Percentiles rank a stretch among this genome's conserved stretches.
These are phyloP conservation scores for Aphelenchoides besseyi DNA, from an alignment of 1,140 invertebrate species.

Conservation along the genomic window DNA sequence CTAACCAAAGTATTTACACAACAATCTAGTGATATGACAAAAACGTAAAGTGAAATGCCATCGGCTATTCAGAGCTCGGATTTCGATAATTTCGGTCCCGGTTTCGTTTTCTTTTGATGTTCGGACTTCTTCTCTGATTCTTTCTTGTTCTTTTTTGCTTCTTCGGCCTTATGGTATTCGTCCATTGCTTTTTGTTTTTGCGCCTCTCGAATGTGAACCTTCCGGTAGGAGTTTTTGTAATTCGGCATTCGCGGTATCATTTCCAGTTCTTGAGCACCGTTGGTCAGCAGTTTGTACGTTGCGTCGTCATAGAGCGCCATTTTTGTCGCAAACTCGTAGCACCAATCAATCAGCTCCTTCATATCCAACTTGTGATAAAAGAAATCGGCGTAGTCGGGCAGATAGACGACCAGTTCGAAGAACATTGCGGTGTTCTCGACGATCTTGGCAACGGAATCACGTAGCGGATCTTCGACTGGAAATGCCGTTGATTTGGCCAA, in stretches of 20 bases:
- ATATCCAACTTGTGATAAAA: neutral
- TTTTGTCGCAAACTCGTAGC: constrained; percentile 2
- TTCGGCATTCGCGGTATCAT: neutral
- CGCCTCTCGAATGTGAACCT: neutral
- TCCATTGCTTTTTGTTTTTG: constrained; percentile 6
- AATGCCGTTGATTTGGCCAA: neutral
- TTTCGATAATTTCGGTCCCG: neutral
- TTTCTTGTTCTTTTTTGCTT: constrained; percentile 7
- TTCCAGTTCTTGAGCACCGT: constrained; percentile 5
- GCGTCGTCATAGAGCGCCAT: constrained; percentile 12
- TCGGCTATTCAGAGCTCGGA: neutral
- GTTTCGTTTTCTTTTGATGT: neutral
- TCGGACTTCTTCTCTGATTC: constrained; percentile 1
- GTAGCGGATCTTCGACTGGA: constrained; percentile 14
- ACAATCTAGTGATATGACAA: no score
- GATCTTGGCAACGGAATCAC: constrained; percentile 14
- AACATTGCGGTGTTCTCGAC: constrained; percentile 16
- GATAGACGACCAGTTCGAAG: constrained; percentile 1
- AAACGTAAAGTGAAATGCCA: neutral
- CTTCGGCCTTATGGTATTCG: neutral
- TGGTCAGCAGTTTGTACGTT: neutral
- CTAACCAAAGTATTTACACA: neutral
- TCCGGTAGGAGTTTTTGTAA: constrained; percentile 10
- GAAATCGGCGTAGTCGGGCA: neutral
- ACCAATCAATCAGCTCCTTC: constrained; percentile 14